A percentile compares a stretch with the other conserved stretches of the same genome.
Conservation (phyloP, 2,888 invertebrate species). For the Blastobasis lacticolella region DNA sequence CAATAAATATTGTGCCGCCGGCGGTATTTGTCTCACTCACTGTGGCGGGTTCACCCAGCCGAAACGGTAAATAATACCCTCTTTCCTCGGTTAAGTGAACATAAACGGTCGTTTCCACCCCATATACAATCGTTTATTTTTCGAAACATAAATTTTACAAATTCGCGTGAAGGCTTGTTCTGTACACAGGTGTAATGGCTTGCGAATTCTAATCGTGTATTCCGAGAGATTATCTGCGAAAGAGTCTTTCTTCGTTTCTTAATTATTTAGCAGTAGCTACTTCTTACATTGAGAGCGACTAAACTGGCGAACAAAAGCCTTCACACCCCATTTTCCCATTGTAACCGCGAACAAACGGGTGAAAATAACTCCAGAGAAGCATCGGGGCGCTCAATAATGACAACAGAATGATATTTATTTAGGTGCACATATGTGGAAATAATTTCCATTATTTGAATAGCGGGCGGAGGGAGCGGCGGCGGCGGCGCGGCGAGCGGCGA, state of each 20-base stretch:
- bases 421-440: constrained; percentile 73
- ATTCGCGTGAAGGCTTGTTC: constrained; percentile 57
- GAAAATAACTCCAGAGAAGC: constrained; percentile 57
- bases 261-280: too few relatives aligned
- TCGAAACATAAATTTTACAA: constrained; percentile 70
- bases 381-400: constrained; percentile 54
- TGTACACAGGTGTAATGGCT: constrained; percentile 32
- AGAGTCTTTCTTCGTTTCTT: too few relatives aligned
- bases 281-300: too few relatives aligned
- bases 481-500: constrained; percentile 30
- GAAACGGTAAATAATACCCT: constrained; percentile 74
- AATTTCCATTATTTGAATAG: constrained; percentile 73
- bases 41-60: constrained; percentile 70
- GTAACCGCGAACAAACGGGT: constrained; percentile 51
- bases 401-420: constrained; percentile 67
- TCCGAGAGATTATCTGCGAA: too few relatives aligned
- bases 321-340: constrained; percentile 26
- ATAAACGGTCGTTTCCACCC: constrained; percentile 74
- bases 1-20: constrained; percentile 68
- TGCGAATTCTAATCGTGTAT: constrained; percentile 5
- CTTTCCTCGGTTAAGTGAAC: constrained; percentile 74
- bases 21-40: constrained; percentile 72
- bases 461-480: constrained; percentile 34
- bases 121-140: constrained; percentile 73
- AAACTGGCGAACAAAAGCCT: not conserved